Evolutionary conservation across 1,140 invertebrate genomes (phyloP), one percentile per base, ranked within the genome.

Genomic region (Aphis craccivora): DNA sequence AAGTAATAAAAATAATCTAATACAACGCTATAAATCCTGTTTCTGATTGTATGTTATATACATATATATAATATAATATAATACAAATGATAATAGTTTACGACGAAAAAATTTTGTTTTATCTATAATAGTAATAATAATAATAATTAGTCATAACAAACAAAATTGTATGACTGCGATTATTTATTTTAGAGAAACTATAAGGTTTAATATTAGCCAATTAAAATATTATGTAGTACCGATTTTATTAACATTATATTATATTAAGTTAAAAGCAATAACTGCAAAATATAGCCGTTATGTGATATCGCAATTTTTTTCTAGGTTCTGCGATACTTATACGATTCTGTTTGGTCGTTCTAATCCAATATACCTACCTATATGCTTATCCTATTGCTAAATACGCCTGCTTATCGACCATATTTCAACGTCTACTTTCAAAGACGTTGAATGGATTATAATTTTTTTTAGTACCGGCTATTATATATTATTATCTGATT

Each of bases 381-480:
- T 67, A 76, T n/a, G 60, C 60, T n/a, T 76, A 76, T 76, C 60
- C 60, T 76, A 76, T 76, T 76, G 60, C 60, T 76, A 76, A 76
- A 76, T 76, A 76, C 14, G n/a, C 60, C 60, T n/a, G 60, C 60
- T n/a, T 76, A 83, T 83, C 76, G 35, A 37, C 35, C n/a, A 83
- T 83, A 83, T 83, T 37, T 83, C 76, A 83, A 83, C 35, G 76
- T 83, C 76, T 83, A 37, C 76, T 6, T 37, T n/a, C 76, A 37
- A 83, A 83, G 76, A 83, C 76, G 76, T 83, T 37, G 76, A 83
- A 83, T 83, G 35, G 76, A 83, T 83, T 83, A 83, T 83, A 83
- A 83, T 83, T 76, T 76, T 76, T 67, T 76, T n/a, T 76, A 23
- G 60, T 76, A 76, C n/a, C 2, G n/a, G 3, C 25, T 76, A 83